phyloP scores from a whole-genome alignment of 2,888 invertebrate species.

The Aleiodes leptofemur region DNA sequence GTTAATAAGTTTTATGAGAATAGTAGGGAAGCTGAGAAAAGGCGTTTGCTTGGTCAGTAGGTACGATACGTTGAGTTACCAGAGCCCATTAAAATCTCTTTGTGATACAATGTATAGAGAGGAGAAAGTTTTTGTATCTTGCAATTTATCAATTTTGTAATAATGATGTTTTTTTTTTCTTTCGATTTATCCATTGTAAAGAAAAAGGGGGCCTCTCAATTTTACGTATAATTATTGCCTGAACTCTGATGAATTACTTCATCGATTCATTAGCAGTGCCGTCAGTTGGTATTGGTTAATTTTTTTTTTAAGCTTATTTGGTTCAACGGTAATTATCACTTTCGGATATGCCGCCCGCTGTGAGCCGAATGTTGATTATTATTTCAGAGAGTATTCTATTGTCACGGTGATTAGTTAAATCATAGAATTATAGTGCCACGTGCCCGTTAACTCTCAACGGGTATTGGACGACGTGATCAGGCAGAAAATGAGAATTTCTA shows the following conservation, averaged over 20 bases:
- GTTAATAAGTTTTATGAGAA: constrained; percentile 19
- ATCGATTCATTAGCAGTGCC: too few relatives aligned
- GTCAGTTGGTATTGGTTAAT: too few relatives aligned
- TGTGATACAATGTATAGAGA: background rate
- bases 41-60: constrained; percentile 40
- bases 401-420: constrained; percentile 63
- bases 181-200: too few relatives aligned
- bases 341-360: background rate
- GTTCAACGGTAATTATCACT: background rate
- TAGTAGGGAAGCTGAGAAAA: constrained; percentile 6
- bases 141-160: constrained; percentile 14
- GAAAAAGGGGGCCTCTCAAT: too few relatives aligned
- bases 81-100: background rate
- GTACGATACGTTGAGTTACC: constrained; percentile 23
- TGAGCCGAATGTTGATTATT: constrained; percentile 49
- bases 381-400: constrained; percentile 52
- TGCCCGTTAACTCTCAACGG: constrained; percentile 54
- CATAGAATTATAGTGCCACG: constrained; percentile 56
- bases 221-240: too few relatives aligned
- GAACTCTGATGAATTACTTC: too few relatives aligned
- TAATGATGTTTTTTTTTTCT: too few relatives aligned
- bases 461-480: constrained; percentile 35
- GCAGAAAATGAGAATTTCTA: constrained; percentile 37
- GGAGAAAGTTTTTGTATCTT: constrained; percentile 18
- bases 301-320: background rate